Conservation (phyloP, 2,888 invertebrate species). For the Acleris holmiana region DNA sequence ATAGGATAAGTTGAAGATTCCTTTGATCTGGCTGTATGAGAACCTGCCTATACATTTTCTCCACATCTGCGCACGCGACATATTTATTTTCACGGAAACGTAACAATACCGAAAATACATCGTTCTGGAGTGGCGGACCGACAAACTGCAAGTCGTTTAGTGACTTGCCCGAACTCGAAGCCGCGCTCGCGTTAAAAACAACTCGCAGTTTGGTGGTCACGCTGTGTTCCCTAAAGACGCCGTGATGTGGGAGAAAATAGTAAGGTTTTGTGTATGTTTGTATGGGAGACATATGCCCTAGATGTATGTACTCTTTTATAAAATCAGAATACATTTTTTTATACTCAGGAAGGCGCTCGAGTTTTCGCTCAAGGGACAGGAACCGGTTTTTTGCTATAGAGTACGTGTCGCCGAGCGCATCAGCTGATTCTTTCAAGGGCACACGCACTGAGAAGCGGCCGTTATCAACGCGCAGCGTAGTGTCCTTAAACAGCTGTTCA, state of each 20-base stretch:
- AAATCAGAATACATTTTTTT: neutral
- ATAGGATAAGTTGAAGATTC: neutral
- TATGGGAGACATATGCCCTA: neutral
- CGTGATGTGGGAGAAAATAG: neutral
- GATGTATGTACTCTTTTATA: neutral
- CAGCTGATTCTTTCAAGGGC: neutral
- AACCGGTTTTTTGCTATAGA: neutral
- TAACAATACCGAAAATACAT: neutral
- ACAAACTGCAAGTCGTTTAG: neutral
- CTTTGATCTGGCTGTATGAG: slow-evolving; percentile 5
- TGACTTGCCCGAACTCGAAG: neutral
- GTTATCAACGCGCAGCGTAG: neutral
- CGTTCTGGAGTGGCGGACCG: neutral
- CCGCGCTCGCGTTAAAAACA: neutral
- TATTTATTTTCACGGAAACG: neutral
- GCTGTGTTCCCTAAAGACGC: neutral
- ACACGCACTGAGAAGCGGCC: neutral
- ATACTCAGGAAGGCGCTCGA: neutral
- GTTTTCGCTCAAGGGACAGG: neutral
- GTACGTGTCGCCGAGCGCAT: neutral
- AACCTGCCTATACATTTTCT: neutral
- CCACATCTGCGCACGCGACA: neutral
- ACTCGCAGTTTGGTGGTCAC: neutral
- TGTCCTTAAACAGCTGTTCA: slow-evolving; percentile 3
- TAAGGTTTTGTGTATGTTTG: neutral